phyloP scores from a whole-genome alignment of 2,888 invertebrate species.

The Drosophila pseudotalamancana region DNA sequence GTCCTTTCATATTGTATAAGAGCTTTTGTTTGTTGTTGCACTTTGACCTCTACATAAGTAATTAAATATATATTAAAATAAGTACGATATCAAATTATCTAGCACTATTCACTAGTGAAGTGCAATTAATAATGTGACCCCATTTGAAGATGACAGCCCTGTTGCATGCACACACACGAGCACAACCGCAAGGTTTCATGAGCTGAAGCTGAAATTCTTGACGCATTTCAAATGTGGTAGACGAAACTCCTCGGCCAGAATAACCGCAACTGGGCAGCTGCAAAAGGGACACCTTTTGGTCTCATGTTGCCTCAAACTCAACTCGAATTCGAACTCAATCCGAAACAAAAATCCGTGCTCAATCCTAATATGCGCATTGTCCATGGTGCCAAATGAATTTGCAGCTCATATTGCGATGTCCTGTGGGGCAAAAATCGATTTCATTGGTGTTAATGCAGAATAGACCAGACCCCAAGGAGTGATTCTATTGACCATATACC shows the following conservation, averaged over 20 bases:
- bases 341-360: constrained; percentile 3
- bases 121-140: constrained; percentile 33
- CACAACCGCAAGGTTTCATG: constrained; percentile 13
- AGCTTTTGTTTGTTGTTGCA: background rate
- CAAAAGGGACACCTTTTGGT: constrained; percentile 4
- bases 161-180: constrained; percentile 27
- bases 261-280: constrained; percentile 34
- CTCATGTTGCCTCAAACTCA: constrained; percentile 17
- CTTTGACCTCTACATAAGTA: background rate
- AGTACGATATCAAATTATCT: too few relatives aligned
- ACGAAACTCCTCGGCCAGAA: constrained; percentile 5
- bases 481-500: constrained; percentile 38
- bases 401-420: constrained; percentile 48
- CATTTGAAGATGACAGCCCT: constrained; percentile 40
- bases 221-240: constrained; percentile 25
- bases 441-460: constrained; percentile 57
- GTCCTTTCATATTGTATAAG: background rate
- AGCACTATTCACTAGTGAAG: constrained; percentile 1
- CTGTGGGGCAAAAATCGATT: constrained; percentile 42
- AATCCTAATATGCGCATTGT: constrained; percentile 30
- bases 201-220: constrained; percentile 15
- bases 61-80: too few relatives aligned
- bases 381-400: constrained; percentile 48
- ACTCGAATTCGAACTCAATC: constrained; percentile 7
- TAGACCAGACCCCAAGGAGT: constrained; percentile 42